Base-by-base conservation (phyloP, 2,113 vertebrate genomes). In the Synchiropus splendidus region DNA sequence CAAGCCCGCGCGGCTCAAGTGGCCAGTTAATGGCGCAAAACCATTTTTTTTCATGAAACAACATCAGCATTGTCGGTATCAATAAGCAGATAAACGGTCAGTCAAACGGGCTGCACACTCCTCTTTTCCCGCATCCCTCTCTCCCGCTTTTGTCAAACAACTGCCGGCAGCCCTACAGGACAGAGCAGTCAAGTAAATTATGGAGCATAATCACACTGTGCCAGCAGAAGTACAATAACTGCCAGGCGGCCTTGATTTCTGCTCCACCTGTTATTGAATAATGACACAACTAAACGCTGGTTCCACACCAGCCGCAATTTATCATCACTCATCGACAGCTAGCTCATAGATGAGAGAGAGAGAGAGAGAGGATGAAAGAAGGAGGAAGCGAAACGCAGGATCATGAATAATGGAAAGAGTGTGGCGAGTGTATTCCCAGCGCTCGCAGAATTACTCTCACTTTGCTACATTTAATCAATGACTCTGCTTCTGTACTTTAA, bases 391-490 rank as follows among this genome's bases (percentile, higher is more conserved):
- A 38, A 58, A 70, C 43, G 50, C 50, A 34, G 49, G 35, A 39
- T 39, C 55, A 78, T 81, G 77, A 81, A 81, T 83, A 75, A 83
- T 82, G 75, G 78, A 73, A 45, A 21, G 36, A 51, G 63, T 17
- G 64, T 42, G 46, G 61, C 49, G 48, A 68, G 61, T 69, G 61
- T 77, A 68, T 72, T 78, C 74, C 75, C 75, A 61, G 37, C 16
- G 67, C 71, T 70, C 32, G 9, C 58, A 61, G 72, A 84, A 81
- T 78, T 77, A 78, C 73, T 79, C 70, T 71, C 76, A 79, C 78
- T 79, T 79, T 79, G 59, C 72, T 77, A 75, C 77, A 74, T 83
- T 86, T 83, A 83, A 83, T 86, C 81, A 82, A 82, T 82, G 70
- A 48, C 63, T 68, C 60, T 71, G 45, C 56, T 48, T 48, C 47